Conservation (phyloP, 2,113 vertebrate genomes). For the Otus sunia region DNA sequence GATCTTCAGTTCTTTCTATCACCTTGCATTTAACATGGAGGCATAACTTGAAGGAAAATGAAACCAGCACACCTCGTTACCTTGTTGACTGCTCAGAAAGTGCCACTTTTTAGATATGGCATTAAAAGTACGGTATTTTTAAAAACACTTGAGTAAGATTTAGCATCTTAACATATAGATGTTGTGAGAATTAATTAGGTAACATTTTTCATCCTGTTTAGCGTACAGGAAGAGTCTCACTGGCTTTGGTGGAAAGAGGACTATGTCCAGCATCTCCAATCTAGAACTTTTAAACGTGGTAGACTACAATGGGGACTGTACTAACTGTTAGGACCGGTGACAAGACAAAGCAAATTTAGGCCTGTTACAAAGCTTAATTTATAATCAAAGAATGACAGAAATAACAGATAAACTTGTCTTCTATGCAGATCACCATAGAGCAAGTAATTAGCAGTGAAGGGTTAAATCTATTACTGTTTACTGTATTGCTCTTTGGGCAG, state of each 20-base stretch:
- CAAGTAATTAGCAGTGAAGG: background rate
- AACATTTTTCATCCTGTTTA: background rate
- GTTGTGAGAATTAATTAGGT: background rate
- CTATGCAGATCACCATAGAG: background rate
- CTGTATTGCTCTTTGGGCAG: background rate
- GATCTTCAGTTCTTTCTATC: background rate
- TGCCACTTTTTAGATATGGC: background rate
- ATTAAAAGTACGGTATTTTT: background rate
- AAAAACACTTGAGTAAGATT: background rate
- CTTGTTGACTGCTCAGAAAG: background rate
- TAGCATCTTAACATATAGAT: background rate
- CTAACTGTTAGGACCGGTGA: background rate
- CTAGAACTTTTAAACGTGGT: background rate
- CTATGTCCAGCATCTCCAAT: background rate
- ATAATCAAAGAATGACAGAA: background rate
- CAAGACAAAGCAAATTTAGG: background rate
- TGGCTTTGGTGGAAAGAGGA: background rate
- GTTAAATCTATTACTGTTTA: background rate
- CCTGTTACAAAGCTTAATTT: background rate
- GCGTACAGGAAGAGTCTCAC: background rate
- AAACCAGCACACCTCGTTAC: background rate
- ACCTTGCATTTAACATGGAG: background rate
- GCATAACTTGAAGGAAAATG: background rate
- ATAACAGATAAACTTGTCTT: background rate
- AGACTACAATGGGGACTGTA: background rate